These are phyloP conservation scores for Callipepla squamata DNA, from an alignment of 2,113 vertebrate species.

Conservation along the genomic window DNA sequence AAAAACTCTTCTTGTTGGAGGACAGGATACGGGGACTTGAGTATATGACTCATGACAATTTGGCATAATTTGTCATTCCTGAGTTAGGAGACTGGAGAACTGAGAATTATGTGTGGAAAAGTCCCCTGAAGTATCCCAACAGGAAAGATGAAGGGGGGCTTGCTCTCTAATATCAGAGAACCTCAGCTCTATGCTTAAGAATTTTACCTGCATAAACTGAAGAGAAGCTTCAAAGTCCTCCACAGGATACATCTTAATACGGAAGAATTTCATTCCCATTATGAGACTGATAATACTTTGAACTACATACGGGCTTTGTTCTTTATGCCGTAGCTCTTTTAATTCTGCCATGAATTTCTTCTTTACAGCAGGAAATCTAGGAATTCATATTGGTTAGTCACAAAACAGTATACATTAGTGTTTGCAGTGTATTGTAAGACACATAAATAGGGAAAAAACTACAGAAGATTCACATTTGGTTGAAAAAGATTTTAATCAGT, in stretches of 20 bases:
- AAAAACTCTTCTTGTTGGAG: not conserved
- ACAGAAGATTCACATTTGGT: not conserved
- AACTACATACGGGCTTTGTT: constrained; percentile 91
- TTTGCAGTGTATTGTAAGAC: not conserved
- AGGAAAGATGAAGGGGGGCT: not conserved
- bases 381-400: constrained; percentile 30
- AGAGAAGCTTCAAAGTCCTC: constrained; percentile 99
- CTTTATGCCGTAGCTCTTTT: constrained; percentile 95
- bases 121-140: not conserved
- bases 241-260: constrained; percentile 99
- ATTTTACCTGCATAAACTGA: constrained; percentile 97
- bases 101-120: not conserved
- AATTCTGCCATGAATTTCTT: constrained; percentile 98
- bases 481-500: not conserved
- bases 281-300: constrained; percentile 98
- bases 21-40: not conserved
- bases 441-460: not conserved
- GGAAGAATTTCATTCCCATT: constrained; percentile 99
- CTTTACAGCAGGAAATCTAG: constrained; percentile 95
- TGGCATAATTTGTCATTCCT: not conserved
- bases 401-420: not conserved
- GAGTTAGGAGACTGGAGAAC: not conserved
- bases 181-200: not conserved
- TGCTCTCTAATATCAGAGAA: not conserved
- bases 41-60: not conserved